Percentiles rank a stretch among this genome's conserved stretches.
These are phyloP conservation scores for Drosophila hamatofila DNA, from an alignment of 2,888 invertebrate genomes.

Conservation along the genomic window DNA sequence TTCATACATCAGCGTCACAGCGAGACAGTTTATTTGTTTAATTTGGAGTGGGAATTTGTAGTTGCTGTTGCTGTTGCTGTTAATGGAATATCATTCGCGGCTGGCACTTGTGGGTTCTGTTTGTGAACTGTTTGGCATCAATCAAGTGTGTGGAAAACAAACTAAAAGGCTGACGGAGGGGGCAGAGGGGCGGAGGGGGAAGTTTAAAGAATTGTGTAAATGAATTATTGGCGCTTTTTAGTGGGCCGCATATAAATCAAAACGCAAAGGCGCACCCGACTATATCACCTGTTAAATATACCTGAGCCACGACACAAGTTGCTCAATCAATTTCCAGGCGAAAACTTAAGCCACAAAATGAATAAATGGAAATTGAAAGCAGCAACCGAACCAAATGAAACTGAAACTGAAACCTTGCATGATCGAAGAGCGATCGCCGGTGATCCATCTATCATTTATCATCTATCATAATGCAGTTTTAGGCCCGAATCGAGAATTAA, in stretches of 20 bases:
- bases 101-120: conserved; percentile 44
- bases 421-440: conserved; percentile 66
- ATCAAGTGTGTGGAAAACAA: conserved; percentile 49
- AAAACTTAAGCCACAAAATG: conserved; percentile 67
- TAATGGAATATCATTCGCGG: conserved; percentile 40
- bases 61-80: conserved; percentile 14
- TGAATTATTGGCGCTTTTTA: conserved; percentile 58
- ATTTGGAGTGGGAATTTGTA: conserved; percentile 47
- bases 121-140: conserved; percentile 53
- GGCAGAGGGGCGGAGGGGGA: neutral
- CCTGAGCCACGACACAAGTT: conserved; percentile 60
- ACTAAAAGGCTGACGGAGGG: neutral
- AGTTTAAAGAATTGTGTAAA: conserved; percentile 28
- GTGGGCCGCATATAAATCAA: conserved; percentile 38
- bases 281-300: conserved; percentile 54
- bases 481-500: conserved; percentile 82
- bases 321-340: conserved; percentile 77
- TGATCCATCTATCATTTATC: conserved; percentile 74
- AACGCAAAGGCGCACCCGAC: conserved; percentile 17
- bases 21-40: conserved; percentile 75
- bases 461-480: conserved; percentile 80
- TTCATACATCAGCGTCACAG: conserved; percentile 70
- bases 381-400: conserved; percentile 13
- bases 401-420: conserved; percentile 32
- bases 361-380: conserved; percentile 31